A percentile compares a stretch with the other conserved stretches of the same genome.
These are phyloP conservation scores for Lithophane semibrunnea DNA, from an alignment of 2,888 invertebrate genomes.

Conservation along the genomic window DNA sequence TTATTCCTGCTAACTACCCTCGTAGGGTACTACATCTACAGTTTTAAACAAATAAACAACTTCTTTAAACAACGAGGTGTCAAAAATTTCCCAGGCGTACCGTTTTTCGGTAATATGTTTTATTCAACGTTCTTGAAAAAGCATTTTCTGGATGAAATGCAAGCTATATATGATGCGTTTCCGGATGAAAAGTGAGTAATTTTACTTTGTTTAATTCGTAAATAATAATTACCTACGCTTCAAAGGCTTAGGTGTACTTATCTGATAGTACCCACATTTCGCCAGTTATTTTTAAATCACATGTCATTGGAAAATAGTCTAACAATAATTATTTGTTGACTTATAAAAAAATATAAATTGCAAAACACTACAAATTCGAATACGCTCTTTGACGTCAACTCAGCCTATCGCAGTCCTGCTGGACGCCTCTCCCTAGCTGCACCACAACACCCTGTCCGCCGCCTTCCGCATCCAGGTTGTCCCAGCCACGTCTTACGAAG, in stretches of 20 bases:
- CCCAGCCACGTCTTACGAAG: too few relatives aligned
- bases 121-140: slow-evolving; percentile 69
- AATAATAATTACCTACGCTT: neutral
- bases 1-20: slow-evolving; percentile 75
- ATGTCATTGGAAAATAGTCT: neutral
- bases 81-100: slow-evolving; percentile 77
- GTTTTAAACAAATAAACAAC: slow-evolving; percentile 72
- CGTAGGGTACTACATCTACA: slow-evolving; percentile 72
- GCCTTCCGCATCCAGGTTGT: too few relatives aligned
- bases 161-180: slow-evolving; percentile 77
- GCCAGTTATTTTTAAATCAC: neutral
- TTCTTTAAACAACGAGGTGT: slow-evolving; percentile 75
- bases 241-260: neutral
- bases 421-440: too few relatives aligned
- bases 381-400: neutral
- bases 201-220: neutral
- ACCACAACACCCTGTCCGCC: too few relatives aligned
- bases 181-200: slow-evolving; percentile 79
- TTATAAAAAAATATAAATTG: neutral
- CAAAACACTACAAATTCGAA: neutral
- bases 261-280: neutral
- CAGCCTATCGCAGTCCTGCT: too few relatives aligned
- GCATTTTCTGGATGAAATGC: slow-evolving; percentile 77
- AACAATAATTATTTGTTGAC: neutral
- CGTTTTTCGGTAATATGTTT: slow-evolving; percentile 80